These are phyloP conservation scores for Vanessa cardui DNA, from an alignment of 2,888 invertebrate genomes.

Conservation along the genomic window DNA sequence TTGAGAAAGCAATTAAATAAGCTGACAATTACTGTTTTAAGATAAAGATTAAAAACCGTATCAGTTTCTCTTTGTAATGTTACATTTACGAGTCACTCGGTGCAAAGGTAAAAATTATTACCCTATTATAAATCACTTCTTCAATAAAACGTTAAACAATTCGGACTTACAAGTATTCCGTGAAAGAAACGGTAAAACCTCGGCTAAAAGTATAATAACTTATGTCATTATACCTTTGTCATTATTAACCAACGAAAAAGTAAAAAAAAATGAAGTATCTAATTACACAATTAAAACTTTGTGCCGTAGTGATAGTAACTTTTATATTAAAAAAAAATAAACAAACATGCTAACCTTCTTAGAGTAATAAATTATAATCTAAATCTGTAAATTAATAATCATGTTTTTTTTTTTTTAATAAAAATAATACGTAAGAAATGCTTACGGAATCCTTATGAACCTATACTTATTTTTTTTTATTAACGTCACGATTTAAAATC, in stretches of 20 bases:
- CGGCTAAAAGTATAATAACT: not conserved
- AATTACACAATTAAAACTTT: too few species aligned
- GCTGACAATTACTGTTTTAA: conserved; percentile 41
- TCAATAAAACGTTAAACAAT: conserved; percentile 31
- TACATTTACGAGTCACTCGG: conserved; percentile 31
- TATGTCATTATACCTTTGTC: not conserved
- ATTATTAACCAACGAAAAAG: too few species aligned
- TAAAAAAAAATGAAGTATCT: too few species aligned
- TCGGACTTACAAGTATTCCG: conserved; percentile 8
- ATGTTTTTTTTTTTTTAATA: not conserved
- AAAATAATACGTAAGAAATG: not conserved
- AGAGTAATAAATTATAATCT: too few species aligned
- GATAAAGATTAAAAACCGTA: conserved; percentile 39
- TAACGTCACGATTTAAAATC: conserved; percentile 6
- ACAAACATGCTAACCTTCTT: too few species aligned
- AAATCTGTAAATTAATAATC: too few species aligned
- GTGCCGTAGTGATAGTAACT: too few species aligned
- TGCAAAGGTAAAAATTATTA: conserved; percentile 39
- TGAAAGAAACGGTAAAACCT: not conserved
- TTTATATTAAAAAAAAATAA: too few species aligned
- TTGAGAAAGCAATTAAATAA: conserved; percentile 43
- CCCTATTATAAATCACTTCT: conserved; percentile 34
- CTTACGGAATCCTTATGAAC: conserved; percentile 3
- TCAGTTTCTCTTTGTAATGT: conserved; percentile 37
- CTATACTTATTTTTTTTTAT: not conserved